Base-by-base conservation (phyloP, 2,888 invertebrate genomes). In the Napeogenes sylphis region DNA sequence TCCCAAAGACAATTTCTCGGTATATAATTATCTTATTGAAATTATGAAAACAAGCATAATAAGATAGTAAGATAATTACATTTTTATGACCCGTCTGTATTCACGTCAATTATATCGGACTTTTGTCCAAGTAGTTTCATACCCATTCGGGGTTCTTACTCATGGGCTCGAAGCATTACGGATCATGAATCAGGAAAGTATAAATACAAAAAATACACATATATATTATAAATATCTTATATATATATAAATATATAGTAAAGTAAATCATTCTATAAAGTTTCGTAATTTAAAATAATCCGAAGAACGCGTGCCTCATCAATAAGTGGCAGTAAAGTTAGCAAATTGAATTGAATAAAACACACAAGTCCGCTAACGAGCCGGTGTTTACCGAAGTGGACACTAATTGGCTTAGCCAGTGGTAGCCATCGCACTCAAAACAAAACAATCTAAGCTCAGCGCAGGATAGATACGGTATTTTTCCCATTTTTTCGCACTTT, bases 291-390 rank as follows among this genome's bases (percentile, higher is more conserved):
- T 10, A 42, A 42, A 42, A 42, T 42, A 42, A 77, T 71, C 78
- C 77, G 79, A 82, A 84, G 81, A 84, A 75, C 75, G 73, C 72
- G 76, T 82, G 81, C 82, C 78, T 63, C 85, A 88, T 89, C 86
- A 88, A 87, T 89, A 87, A 89, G 84, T 85, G 80, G 83, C 76
- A 78, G 85, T 84, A 80, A 80, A 87, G 82, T 82, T 83, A 75
- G 84, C 82, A 87, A 90, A 90, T 88, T 89, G 84, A 89, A 90
- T 90, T 87, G 84, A 86, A 86, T 86, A 86, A 87, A 89, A 85
- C 88, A 90, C 88, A 90, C 89, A 88, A 87, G 87, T 85, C 87
- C 85, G 84, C 87, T 90, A 90, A 90, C 90, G 88, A 90, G 89
- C 84, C 85, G 81, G 80, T 90, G 88, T 90, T 90, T 89, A 85